These are phyloP conservation scores for Cassiopea andromeda DNA, from an alignment of 30 jellyfish, hydroid and myxozoan species.

Conservation along the genomic window DNA sequence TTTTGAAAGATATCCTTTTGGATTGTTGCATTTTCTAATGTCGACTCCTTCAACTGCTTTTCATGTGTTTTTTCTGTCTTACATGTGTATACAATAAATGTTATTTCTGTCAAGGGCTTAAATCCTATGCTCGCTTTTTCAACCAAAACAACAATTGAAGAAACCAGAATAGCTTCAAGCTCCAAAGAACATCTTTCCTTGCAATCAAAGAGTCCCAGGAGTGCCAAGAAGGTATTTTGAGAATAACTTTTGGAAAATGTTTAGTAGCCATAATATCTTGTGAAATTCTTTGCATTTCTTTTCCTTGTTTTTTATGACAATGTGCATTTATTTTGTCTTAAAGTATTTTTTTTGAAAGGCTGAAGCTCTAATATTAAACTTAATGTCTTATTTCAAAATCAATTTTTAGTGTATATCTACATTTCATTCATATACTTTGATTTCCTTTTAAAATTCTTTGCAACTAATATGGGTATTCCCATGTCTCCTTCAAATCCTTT, in stretches of 20 bases:
- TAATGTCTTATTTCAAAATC: too few relatives aligned
- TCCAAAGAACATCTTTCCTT: conserved; percentile 27
- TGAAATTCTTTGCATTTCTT: background rate
- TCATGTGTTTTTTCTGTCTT: background rate
- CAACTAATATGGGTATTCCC: too few relatives aligned
- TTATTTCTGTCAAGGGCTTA: conserved; percentile 51
- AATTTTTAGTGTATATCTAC: too few relatives aligned
- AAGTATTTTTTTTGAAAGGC: too few relatives aligned
- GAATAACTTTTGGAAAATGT: too few relatives aligned
- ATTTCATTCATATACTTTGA: too few relatives aligned
- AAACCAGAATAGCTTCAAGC: conserved; percentile 42
- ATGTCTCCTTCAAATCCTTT: too few relatives aligned
- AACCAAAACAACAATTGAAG: conserved; percentile 79
- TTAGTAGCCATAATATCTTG: background rate
- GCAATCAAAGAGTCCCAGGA: background rate
- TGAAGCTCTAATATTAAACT: too few relatives aligned
- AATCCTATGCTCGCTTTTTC: conserved; percentile 79
- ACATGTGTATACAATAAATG: background rate
- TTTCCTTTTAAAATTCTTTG: too few relatives aligned
- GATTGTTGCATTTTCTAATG: background rate
- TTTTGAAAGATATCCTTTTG: background rate
- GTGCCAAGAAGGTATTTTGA: background rate
- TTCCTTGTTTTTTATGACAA: background rate
- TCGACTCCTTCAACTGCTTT: background rate
- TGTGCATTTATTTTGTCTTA: background rate